Conservation (phyloP, 2,888 invertebrate species). For the Eilema caniola region DNA sequence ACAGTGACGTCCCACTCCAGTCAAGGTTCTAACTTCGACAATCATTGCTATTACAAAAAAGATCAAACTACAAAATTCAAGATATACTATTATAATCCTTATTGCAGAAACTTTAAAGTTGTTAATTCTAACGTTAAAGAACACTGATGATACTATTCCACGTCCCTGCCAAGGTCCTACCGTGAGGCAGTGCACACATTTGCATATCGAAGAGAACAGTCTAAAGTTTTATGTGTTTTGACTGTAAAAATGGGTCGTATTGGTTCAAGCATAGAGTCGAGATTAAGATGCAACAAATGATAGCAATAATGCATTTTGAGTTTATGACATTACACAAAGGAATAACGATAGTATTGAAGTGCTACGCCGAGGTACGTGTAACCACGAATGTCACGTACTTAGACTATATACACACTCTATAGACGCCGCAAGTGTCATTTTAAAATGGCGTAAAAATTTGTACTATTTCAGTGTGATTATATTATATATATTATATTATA, state of each 20-base stretch:
- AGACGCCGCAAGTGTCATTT: too few species aligned
- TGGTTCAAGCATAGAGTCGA: constrained; percentile 22
- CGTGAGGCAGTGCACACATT: constrained; percentile 75
- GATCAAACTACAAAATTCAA: constrained; percentile 41
- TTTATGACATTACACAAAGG: constrained; percentile 61
- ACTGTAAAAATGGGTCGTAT: constrained; percentile 48
- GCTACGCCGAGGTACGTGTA: constrained; percentile 75
- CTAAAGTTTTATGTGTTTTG: constrained; percentile 47
- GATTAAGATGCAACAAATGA: constrained; percentile 15
- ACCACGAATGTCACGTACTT: constrained; percentile 74
- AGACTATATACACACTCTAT: too few species aligned
- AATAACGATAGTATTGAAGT: constrained; percentile 70
- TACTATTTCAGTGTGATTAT: too few species aligned
- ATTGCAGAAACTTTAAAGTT: constrained; percentile 21
- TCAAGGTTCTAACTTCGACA: constrained; percentile 80
- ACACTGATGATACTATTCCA: constrained; percentile 76
- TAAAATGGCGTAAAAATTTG: too few species aligned
- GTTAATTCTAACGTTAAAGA: constrained; percentile 33
- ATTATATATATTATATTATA: too few species aligned
- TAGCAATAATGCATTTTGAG: constrained; percentile 48
- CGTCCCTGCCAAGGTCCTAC: constrained; percentile 76
- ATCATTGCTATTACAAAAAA: constrained; percentile 46
- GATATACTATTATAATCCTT: constrained; percentile 41
- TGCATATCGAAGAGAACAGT: constrained; percentile 57
- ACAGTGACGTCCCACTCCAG: constrained; percentile 81